A percentile compares a stretch with the other conserved stretches of the same genome.
phyloP scores from a whole-genome alignment of 2,113 vertebrate species.

The Martes martes region DNA sequence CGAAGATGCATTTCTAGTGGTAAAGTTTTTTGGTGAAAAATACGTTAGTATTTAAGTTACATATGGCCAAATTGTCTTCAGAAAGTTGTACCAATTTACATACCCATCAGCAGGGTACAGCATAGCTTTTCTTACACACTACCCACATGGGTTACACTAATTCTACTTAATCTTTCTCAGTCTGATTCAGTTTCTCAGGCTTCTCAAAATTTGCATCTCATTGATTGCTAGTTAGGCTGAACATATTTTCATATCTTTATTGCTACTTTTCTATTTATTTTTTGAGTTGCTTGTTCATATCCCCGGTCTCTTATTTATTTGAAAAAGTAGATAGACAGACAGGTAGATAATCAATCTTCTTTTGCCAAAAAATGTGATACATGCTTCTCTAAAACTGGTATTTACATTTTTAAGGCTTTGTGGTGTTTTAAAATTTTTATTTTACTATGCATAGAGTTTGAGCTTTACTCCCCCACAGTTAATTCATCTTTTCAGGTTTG shows the following conservation, averaged over 20 bases:
- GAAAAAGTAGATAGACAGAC: background rate
- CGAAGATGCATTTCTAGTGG: background rate
- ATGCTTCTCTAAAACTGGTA: background rate
- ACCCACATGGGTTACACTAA: background rate
- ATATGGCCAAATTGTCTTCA: background rate
- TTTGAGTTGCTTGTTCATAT: background rate
- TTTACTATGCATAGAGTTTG: background rate
- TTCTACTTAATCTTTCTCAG: background rate
- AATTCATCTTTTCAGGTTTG: background rate
- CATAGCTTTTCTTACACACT: background rate
- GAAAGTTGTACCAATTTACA: background rate
- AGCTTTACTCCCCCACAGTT: background rate
- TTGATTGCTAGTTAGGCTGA: background rate
- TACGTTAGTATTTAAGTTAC: background rate
- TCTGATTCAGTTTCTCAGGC: background rate
- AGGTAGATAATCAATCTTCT: background rate
- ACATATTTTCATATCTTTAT: background rate
- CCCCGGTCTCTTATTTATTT: background rate
- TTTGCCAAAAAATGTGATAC: background rate
- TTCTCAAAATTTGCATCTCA: background rate
- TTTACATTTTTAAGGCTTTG: background rate
- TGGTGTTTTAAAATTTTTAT: background rate
- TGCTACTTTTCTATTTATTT: background rate
- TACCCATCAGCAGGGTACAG: background rate
- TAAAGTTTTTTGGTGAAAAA: background rate